These are phyloP conservation scores for Aptenodytes forsteri DNA, from an alignment of 2,113 vertebrate species.

Conservation along the genomic window DNA sequence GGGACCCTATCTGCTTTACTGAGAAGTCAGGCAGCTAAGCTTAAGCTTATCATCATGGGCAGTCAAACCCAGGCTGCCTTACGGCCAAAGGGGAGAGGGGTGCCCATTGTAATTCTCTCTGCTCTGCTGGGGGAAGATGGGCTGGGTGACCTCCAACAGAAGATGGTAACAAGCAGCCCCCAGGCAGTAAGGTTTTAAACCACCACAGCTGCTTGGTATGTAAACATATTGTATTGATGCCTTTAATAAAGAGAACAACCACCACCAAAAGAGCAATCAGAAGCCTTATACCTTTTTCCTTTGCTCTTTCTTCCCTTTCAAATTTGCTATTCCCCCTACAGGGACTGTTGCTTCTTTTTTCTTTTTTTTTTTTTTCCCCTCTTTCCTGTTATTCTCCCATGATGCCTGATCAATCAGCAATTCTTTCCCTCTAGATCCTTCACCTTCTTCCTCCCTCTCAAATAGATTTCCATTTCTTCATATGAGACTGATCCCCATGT, in stretches of 20 bases:
- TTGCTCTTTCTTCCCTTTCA: not conserved
- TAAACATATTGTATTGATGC: not conserved
- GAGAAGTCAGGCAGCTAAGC: not conserved
- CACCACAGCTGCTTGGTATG: not conserved
- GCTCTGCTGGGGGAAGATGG: not conserved
- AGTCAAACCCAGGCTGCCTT: not conserved
- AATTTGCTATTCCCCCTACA: not conserved
- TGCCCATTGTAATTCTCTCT: not conserved
- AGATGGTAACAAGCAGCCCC: not conserved
- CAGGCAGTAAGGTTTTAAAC: not conserved
- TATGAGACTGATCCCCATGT: not conserved
- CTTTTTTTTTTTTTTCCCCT: not conserved
- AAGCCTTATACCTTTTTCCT: not conserved
- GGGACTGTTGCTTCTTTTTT: not conserved
- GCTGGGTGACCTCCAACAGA: not conserved
- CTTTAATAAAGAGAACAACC: not conserved
- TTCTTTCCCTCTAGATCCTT: not conserved
- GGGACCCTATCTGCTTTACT: not conserved
- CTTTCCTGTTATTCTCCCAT: not conserved
- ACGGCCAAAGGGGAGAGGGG: not conserved
- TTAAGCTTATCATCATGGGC: not conserved
- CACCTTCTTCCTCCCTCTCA: not conserved
- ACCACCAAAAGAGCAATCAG: not conserved
- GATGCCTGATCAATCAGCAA: not conserved
- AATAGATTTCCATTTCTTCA: not conserved